Evolutionary conservation across 1,140 invertebrate genomes (phyloP).

Genomic region (Oryctes rhinoceros): DNA sequence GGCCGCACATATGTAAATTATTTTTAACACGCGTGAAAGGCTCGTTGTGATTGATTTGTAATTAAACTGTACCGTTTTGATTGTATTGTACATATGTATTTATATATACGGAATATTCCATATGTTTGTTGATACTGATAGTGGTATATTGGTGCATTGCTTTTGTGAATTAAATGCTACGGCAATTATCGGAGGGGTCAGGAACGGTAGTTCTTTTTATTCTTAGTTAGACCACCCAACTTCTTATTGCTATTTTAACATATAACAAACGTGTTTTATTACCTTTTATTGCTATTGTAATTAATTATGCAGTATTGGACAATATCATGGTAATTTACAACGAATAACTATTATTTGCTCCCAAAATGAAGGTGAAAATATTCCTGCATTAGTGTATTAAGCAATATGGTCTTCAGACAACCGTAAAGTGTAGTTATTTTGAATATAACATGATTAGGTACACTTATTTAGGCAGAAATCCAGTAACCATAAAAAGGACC

Average conservation of each 20-base stretch:
- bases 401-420: no score
- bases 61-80: background rate
- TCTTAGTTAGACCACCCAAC: background rate
- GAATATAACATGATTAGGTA: no score
- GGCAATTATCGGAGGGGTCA: background rate
- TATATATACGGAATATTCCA: background rate
- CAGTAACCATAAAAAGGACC: no score
- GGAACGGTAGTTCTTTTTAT: background rate
- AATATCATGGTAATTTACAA: no score
- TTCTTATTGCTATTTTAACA: background rate
- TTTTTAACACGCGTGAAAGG: background rate
- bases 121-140: background rate
- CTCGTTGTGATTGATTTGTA: background rate
- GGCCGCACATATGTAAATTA: background rate
- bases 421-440: no score
- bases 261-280: background rate
- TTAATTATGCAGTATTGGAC: no score
- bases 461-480: no score
- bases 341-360: no score
- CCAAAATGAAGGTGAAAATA: no score
- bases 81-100: background rate
- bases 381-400: no score
- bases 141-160: background rate
- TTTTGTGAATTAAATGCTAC: background rate
- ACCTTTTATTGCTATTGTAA: no score